phyloP scores from a whole-genome alignment of 2,888 invertebrate species.

The Lasius platythorax region DNA sequence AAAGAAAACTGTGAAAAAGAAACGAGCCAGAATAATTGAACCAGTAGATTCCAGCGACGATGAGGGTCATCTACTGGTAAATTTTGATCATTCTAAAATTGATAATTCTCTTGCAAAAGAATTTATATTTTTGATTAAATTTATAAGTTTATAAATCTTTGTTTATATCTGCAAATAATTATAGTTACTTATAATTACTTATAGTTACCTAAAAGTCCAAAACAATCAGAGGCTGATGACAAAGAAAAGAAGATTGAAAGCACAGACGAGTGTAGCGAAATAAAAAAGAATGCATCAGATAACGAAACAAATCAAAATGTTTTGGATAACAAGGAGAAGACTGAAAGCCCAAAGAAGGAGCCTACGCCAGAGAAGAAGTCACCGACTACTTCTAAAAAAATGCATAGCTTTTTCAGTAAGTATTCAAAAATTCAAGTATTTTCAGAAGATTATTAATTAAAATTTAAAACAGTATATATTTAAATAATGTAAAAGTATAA shows the following conservation, averaged over 20 bases:
- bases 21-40: slow-evolving; percentile 74
- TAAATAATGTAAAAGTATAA: neutral
- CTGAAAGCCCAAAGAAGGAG: slow-evolving; percentile 52
- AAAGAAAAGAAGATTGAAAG: slow-evolving; percentile 67
- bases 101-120: neutral
- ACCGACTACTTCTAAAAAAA: slow-evolving; percentile 61
- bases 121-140: slow-evolving; percentile 11
- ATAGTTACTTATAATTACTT: neutral
- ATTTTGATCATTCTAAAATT: slow-evolving; percentile 9
- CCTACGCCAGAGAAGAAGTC: slow-evolving; percentile 48
- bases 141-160: slow-evolving; percentile 22
- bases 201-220: slow-evolving; percentile 72
- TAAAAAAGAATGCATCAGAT: slow-evolving; percentile 45
- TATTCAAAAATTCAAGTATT: slow-evolving; percentile 33
- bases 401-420: slow-evolving; percentile 79
- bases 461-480: neutral
- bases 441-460: neutral
- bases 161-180: slow-evolving; percentile 15
- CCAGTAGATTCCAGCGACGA: slow-evolving; percentile 82
- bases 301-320: slow-evolving; percentile 54
- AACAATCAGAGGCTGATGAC: slow-evolving; percentile 68
- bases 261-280: slow-evolving; percentile 55
- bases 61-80: slow-evolving; percentile 78
- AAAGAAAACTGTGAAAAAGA: slow-evolving; percentile 63
- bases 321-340: slow-evolving; percentile 58